Evolutionary conservation across 2,797 vertebrate genomes (phyloP).

Genomic region (Selene dorsalis): DNA sequence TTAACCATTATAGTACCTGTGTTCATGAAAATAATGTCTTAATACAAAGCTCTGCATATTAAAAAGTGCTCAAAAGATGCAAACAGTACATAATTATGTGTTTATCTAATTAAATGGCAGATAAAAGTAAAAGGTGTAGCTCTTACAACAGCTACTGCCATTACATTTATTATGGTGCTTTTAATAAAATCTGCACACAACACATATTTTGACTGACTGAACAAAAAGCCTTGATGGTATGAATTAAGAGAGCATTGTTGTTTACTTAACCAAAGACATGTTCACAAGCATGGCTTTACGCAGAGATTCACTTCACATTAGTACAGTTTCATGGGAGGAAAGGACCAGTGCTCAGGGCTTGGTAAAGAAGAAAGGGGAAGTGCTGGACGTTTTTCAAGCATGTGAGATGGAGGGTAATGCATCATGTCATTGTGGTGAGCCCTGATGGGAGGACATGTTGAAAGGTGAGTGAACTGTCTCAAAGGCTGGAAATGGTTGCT

Average conservation of each 20-base stretch:
- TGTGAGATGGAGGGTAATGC: conserved; percentile 70
- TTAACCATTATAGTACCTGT: conserved; percentile 6
- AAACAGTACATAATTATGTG: conserved; percentile 56
- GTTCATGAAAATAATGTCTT: conserved; percentile 13
- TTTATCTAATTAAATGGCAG: conserved; percentile 26
- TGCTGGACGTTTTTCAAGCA: conserved; percentile 65
- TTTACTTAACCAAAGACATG: conserved; percentile 1
- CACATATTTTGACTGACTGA: conserved; percentile 1
- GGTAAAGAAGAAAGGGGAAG: conserved; percentile 43
- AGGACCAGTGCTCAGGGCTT: conserved; percentile 80
- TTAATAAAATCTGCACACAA: conserved; percentile 36
- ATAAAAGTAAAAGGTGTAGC: conserved; percentile 19
- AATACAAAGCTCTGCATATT: conserved; percentile 47
- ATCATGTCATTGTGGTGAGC: conserved; percentile 55
- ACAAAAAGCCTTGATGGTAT: conserved; percentile 32
- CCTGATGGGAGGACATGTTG: conserved; percentile 34
- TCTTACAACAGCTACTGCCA: conserved; percentile 9
- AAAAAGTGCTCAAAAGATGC: conserved; percentile 44
- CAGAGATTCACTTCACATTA: conserved; percentile 53
- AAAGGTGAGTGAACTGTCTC: conserved; percentile 52
- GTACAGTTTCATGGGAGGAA: conserved; percentile 83
- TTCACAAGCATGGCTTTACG: conserved; percentile 1
- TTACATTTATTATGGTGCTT: conserved; percentile 29
- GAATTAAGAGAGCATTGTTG: conserved; percentile 2
- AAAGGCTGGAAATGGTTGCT: conserved; percentile 60